Percentiles rank a stretch among this genome's conserved stretches.
phyloP scores from a whole-genome alignment of 2,797 vertebrate species.

The Amniataba percoides region DNA sequence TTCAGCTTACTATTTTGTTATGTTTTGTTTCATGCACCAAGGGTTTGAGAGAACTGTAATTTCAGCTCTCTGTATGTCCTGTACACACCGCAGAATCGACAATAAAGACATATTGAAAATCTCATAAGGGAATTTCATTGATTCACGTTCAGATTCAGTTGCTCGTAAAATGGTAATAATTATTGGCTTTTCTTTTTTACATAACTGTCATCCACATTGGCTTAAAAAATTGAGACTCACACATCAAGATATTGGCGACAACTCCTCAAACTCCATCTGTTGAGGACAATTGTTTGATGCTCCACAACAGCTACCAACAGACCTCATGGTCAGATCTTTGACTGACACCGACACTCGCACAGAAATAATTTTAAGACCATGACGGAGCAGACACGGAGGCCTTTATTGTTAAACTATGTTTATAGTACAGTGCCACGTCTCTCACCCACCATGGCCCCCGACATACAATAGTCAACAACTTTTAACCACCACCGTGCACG shows the following conservation, averaged over 20 bases:
- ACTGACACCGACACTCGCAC: constrained; percentile 9
- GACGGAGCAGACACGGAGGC: constrained; percentile 80
- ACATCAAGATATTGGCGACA: not conserved
- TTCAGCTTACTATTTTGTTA: too few species aligned
- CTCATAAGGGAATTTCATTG: not conserved
- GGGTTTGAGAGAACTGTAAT: too few species aligned
- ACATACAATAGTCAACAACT: constrained; percentile 73
- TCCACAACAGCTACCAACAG: not conserved
- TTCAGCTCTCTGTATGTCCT: too few species aligned
- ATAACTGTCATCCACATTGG: not conserved
- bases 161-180: not conserved
- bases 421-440: constrained; percentile 82
- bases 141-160: too few species aligned
- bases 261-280: not conserved
- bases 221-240: not conserved
- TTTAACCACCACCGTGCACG: constrained; percentile 73
- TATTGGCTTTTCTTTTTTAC: not conserved
- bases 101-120: not conserved
- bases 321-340: not conserved
- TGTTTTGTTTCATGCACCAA: too few species aligned
- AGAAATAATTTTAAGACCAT: constrained; percentile 24
- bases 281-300: not conserved
- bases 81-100: too few species aligned
- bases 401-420: constrained; percentile 87
- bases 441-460: constrained; percentile 64